These are phyloP conservation scores for Drosophila gaucha DNA, from an alignment of 2,888 invertebrate genomes.

Conservation along the genomic window DNA sequence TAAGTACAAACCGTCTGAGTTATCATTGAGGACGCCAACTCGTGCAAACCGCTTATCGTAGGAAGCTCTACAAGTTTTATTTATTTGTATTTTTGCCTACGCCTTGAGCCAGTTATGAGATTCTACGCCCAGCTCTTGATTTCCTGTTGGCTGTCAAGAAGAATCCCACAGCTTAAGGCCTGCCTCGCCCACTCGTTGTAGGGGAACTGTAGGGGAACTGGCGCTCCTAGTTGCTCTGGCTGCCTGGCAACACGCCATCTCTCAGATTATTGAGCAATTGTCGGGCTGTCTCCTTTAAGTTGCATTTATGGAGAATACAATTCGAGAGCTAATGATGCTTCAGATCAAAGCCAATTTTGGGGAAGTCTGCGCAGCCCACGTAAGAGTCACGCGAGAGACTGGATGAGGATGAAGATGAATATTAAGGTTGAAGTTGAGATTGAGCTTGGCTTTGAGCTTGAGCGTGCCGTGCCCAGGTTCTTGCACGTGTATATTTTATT, in stretches of 20 bases:
- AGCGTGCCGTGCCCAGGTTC: slow-evolving; percentile 34
- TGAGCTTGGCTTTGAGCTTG: neutral
- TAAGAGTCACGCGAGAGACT: slow-evolving; percentile 62
- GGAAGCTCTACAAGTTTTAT: slow-evolving; percentile 12
- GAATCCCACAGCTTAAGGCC: slow-evolving; percentile 10
- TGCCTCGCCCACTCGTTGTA: slow-evolving; percentile 57
- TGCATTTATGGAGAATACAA: slow-evolving; percentile 35
- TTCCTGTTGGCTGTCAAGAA: slow-evolving; percentile 30
- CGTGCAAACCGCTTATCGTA: neutral
- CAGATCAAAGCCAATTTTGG: slow-evolving; percentile 64
- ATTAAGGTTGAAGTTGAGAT: slow-evolving; percentile 1
- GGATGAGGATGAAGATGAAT: neutral
- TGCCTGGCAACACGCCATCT: slow-evolving; percentile 50
- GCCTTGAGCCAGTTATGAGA: slow-evolving; percentile 4
- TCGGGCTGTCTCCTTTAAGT: too few species aligned
- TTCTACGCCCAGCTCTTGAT: slow-evolving; percentile 10
- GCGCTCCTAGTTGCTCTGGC: slow-evolving; percentile 56
- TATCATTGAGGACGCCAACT: slow-evolving; percentile 12
- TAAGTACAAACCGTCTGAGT: neutral
- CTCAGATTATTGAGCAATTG: slow-evolving; percentile 67
- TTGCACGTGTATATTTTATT: slow-evolving; percentile 13
- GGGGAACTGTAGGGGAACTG: slow-evolving; percentile 21
- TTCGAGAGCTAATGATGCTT: slow-evolving; percentile 61
- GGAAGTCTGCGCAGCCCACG: slow-evolving; percentile 46
- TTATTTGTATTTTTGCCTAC: slow-evolving; percentile 9